These are phyloP conservation scores for Pseudomyrmex gracilis DNA, from an alignment of 1,140 invertebrate species.

Conservation along the genomic window DNA sequence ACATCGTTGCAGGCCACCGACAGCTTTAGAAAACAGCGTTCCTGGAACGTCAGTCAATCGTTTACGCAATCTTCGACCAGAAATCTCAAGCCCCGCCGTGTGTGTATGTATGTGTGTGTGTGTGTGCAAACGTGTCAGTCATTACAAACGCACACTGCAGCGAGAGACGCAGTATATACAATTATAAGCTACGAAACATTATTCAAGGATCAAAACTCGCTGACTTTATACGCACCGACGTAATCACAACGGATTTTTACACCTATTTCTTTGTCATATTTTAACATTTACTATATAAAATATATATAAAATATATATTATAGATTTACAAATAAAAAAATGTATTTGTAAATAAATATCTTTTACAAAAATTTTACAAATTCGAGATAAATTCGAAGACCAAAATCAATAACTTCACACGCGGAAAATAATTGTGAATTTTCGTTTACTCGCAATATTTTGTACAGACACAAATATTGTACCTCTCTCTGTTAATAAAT, in stretches of 20 bases:
- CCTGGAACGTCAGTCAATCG: conserved; percentile 69
- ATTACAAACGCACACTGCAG: background rate
- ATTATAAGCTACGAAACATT: background rate
- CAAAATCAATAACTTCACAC: no score
- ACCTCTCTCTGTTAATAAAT: no score
- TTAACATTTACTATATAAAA: no score
- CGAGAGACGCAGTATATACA: conserved; percentile 11
- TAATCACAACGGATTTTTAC: background rate
- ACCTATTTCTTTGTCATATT: no score
- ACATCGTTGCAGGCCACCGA: conserved; percentile 32
- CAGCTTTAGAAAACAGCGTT: conserved; percentile 59
- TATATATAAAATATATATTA: no score
- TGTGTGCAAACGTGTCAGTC: conserved; percentile 2
- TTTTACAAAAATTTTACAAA: no score
- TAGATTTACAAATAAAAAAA: no score
- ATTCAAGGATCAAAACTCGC: background rate
- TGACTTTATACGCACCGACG: background rate
- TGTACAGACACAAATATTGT: no score
- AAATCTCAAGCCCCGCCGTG: conserved; percentile 46
- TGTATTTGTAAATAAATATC: no score
- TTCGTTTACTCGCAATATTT: no score
- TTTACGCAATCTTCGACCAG: conserved; percentile 71
- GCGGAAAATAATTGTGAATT: no score
- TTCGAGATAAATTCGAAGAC: no score
- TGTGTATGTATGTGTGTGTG: conserved; percentile 9